These are phyloP conservation scores for Drosophila kambysellisi DNA, from an alignment of 2,888 invertebrate genomes.

Conservation along the genomic window DNA sequence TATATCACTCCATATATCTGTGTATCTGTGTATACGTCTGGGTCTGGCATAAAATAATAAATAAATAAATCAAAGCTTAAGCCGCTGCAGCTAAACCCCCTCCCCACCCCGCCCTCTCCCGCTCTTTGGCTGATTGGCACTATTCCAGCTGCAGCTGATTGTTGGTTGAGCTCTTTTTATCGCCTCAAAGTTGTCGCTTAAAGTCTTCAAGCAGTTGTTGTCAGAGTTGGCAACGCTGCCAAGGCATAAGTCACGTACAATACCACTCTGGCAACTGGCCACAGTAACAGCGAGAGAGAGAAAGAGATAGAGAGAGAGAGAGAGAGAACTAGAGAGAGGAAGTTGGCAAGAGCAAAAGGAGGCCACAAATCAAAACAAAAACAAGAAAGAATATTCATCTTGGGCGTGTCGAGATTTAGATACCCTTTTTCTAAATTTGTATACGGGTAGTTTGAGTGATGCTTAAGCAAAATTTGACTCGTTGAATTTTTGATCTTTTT, in stretches of 20 bases:
- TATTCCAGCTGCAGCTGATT: conserved; percentile 44
- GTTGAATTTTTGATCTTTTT: background rate
- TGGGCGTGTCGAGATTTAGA: background rate
- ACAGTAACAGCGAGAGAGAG: background rate
- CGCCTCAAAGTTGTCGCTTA: conserved; percentile 40
- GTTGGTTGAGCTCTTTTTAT: conserved; percentile 49
- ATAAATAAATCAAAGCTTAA: conserved; percentile 43
- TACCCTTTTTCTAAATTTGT: background rate
- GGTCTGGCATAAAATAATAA: conserved; percentile 29
- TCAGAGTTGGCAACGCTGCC: conserved; percentile 52
- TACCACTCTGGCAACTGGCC: conserved; percentile 18
- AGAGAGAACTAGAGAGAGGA: conserved; percentile 5
- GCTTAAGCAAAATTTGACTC: background rate
- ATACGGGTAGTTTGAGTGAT: too few relatives aligned
- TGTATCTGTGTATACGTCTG: background rate
- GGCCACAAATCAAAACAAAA: conserved; percentile 7
- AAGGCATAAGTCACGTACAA: conserved; percentile 72
- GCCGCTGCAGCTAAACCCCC: conserved; percentile 14
- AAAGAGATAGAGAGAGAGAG: background rate
- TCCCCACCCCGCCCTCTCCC: too few relatives aligned
- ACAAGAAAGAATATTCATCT: background rate
- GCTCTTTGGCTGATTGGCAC: conserved; percentile 39
- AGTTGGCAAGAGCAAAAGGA: conserved; percentile 15
- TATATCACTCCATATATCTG: background rate
- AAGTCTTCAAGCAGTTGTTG: conserved; percentile 18